phyloP scores from a whole-genome alignment of 2,888 invertebrate species.

The Bombyx huttoni region DNA sequence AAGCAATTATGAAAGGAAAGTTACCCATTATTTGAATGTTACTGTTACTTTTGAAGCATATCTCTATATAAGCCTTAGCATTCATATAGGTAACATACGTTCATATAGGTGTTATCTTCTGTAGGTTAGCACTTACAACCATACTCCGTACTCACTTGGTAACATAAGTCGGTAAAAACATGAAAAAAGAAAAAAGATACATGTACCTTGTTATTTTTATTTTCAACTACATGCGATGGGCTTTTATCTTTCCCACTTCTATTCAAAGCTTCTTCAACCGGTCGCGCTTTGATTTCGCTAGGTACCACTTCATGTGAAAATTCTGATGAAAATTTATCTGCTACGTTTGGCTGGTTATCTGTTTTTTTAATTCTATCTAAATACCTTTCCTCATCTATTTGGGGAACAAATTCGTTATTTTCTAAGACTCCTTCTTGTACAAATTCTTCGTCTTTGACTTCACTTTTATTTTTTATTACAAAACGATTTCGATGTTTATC shows the following conservation, averaged over 20 bases:
- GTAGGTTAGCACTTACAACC: no score
- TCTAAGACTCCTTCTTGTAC: not conserved
- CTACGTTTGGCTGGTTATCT: conserved; percentile 2
- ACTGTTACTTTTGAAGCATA: no score
- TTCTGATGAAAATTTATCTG: conserved; percentile 43
- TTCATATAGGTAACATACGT: no score
- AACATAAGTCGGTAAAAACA: no score
- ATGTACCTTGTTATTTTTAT: not conserved
- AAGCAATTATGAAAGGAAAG: no score
- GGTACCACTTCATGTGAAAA: conserved; percentile 33
- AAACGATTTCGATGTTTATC: not conserved
- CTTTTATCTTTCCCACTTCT: conserved; percentile 11
- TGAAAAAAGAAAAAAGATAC: no score
- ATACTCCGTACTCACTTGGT: no score
- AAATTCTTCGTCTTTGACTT: not conserved
- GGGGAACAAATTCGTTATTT: not conserved
- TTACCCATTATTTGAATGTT: no score
- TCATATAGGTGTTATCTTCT: no score
- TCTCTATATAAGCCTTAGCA: no score
- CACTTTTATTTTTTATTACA: not conserved
- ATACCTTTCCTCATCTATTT: not conserved
- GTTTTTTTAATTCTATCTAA: not conserved
- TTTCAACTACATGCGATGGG: conserved; percentile 13
- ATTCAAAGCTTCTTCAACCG: conserved; percentile 6
- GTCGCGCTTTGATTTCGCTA: conserved; percentile 4